Evolutionary conservation across 1,140 invertebrate genomes (phyloP).

Genomic region (Rhagoletis pomonella): DNA sequence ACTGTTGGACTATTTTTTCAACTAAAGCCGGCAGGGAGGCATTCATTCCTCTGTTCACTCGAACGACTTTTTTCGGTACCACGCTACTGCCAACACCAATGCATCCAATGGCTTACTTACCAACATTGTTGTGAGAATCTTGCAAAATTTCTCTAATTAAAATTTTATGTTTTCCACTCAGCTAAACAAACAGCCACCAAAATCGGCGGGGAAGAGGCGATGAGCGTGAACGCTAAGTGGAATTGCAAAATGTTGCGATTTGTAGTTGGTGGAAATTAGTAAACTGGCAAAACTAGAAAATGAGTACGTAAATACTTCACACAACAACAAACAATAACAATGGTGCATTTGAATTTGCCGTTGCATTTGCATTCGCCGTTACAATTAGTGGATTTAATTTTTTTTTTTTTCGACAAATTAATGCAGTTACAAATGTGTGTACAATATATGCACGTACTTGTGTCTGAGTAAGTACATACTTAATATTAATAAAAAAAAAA

Average conservation of each 20-base stretch:
- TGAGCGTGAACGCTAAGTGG: not conserved
- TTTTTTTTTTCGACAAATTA: no score
- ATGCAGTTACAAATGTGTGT: no score
- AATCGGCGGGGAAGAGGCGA: not conserved
- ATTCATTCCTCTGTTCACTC: no score
- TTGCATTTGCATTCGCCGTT: not conserved
- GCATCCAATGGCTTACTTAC: no score
- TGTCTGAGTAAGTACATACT: not conserved
- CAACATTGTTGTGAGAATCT: not conserved
- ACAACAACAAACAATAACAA: not conserved
- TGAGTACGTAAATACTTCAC: not conserved
- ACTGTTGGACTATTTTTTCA: no score
- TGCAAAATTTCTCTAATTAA: not conserved
- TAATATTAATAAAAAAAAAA: no score
- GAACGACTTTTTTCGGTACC: no score
- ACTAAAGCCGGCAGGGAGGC: no score
- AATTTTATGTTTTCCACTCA: constrained; percentile 13
- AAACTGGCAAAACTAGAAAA: constrained; percentile 11
- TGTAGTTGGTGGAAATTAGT: constrained; percentile 13
- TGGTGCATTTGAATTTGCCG: not conserved
- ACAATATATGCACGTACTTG: no score
- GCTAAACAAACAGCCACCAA: not conserved
- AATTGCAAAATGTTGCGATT: constrained; percentile 22
- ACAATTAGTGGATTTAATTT: not conserved
- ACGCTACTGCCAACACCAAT: no score